phyloP scores from a whole-genome alignment of 2,888 invertebrate genomes.

The Entomobrya proxima region DNA sequence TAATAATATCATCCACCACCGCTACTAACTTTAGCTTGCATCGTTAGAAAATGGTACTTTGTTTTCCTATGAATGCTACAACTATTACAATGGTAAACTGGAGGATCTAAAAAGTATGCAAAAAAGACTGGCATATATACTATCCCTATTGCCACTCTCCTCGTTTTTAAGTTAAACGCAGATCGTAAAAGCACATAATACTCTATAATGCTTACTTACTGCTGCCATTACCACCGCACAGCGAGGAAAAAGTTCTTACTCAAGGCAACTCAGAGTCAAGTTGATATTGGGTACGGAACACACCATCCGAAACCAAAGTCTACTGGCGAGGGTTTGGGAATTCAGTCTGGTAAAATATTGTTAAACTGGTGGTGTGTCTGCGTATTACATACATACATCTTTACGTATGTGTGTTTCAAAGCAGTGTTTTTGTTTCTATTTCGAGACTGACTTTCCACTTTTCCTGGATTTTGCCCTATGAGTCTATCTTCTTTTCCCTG shows the following conservation, averaged over 20 bases:
- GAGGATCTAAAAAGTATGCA: not conserved
- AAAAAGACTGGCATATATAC: not conserved
- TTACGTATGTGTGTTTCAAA: not conserved
- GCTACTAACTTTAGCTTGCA: not conserved
- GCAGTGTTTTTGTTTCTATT: not conserved
- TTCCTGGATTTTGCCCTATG: slow-evolving; percentile 6
- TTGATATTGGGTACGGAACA: not conserved
- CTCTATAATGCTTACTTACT: slow-evolving; percentile 18
- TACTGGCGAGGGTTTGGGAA: slow-evolving; percentile 10
- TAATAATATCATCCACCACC: slow-evolving; percentile 35
- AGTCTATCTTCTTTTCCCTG: slow-evolving; percentile 21
- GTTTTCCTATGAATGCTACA: not conserved
- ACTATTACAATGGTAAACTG: not conserved
- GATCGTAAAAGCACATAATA: not conserved
- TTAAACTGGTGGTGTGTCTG: slow-evolving; percentile 13
- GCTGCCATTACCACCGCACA: slow-evolving; percentile 5
- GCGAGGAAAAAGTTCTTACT: not conserved
- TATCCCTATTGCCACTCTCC: not conserved
- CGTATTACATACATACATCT: not conserved
- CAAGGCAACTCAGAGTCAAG: not conserved
- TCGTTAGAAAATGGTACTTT: slow-evolving; percentile 3
- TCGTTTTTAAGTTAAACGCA: slow-evolving; percentile 3
- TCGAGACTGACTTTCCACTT: not conserved
- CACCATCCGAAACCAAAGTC: slow-evolving; percentile 19
- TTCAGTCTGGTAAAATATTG: slow-evolving; percentile 28